Evolutionary conservation across 2,888 invertebrate species (phyloP), one percentile per base, ranked within the genome.

Genomic region (Heliothis peltigera): DNA sequence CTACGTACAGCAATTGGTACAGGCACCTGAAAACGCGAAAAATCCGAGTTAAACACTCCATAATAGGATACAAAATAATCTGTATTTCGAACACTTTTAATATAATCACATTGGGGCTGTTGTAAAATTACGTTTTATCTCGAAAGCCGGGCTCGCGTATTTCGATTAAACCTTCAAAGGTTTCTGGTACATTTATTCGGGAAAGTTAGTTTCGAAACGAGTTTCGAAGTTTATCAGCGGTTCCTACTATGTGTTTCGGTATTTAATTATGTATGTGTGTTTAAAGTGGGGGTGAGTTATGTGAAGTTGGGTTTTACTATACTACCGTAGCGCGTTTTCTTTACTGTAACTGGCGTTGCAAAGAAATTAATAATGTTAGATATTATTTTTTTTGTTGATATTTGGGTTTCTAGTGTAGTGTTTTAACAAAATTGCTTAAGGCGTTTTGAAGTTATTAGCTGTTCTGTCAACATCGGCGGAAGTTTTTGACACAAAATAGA

Each of bases 131-230:
- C 79, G 79, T 80, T 86, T 89, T 90, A 89, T 89, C 88, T 87
- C 77, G 65, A 59, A 72, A 81, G 81, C 76, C 72, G 78, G 81
- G 79, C 79, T 80, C 79, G 82, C 81, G 84, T 84, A 86, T 88
- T 88, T 89, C 90, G 89, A 91, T 91, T 89, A 90, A 89, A 85
- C 82, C 87, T 90, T 86, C 87, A 86, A 91, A 91, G 87, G 88
- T 91, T 91, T 91, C 91, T 88, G 89, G 84, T 91, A 91, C 91
- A 92, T 92, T 92, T 91, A 91, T 90, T 91, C 87, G 79, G 71
- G 75, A 74, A 90, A 90, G 86, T 90, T 88, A 87, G 88, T 87
- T 90, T 84, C 39, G 75, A 81, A 88, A 83, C 83, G 87, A 91
- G 87, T 91, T 91, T 66, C 70, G 74, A 84, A 88, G 86, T 87